Evolutionary conservation across 2,797 vertebrate genomes (phyloP), one percentile per base, ranked within the genome.

Genomic region (Sorex maritimensis): DNA sequence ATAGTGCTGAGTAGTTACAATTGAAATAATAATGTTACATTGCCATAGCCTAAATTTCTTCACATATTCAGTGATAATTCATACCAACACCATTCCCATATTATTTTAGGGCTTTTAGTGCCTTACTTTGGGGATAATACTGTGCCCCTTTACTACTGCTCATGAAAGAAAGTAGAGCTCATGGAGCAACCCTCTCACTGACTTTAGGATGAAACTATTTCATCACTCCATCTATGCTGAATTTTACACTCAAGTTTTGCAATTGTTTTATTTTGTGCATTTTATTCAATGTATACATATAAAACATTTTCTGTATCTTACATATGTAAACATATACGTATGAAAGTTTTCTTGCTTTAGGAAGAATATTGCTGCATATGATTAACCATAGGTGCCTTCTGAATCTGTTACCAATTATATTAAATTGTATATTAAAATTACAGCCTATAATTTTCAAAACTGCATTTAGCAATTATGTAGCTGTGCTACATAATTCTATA

Each of bases 281-380:
- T 61, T 81, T 44, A 23, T 13, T 2, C 49, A 67, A 19, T 14
- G 65, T 73, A 28, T n/a, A 65, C 1, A 23, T 17, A 65, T 28
- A 87, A 26, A 38, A 12, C 63, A 44, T 44, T 73, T 41, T 87
- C 28, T 34, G 78, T 77, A 44, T 74, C 8, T 41, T 15, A 38
- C 55, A n/a, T 67, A 21, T 38, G 30, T 52, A 15, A 0, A 63
- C n/a, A 63, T 28, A 49, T 2, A 68, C 34, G 65, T 17, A 61
- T 7, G 72, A 91, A 86, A 44, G 49, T 49, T 44, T 72, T 86
- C 68, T 80, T 28, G 72, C 67, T 88, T 91, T 55, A 65, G n/a
- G 38, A 73, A 86, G 72, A 86, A 12, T 17, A 69, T 38, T 73
- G 38, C 5, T 69, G 13, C 5, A 8, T 67, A 17, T 38, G 38